Evolutionary conservation across 2,113 vertebrate species (phyloP).

Genomic region (Manacus vitellinus): DNA sequence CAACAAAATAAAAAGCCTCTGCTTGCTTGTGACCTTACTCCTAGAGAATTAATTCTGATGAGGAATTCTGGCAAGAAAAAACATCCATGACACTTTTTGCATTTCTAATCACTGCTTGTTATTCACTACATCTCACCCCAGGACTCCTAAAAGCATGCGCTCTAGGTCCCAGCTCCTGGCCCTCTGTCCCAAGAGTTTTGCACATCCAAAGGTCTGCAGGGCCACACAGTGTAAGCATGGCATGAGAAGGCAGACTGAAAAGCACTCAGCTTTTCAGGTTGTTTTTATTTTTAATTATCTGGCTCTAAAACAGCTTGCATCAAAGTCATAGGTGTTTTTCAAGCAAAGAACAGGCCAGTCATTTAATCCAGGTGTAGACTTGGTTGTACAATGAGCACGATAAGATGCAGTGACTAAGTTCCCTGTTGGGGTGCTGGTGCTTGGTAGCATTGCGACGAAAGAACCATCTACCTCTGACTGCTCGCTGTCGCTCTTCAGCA

Average conservation of each 20-base stretch:
- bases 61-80: neutral
- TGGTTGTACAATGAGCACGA: neutral
- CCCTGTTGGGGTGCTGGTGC: neutral
- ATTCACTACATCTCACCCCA: neutral
- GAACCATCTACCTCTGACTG: constrained; percentile 82
- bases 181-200: too few relatives aligned
- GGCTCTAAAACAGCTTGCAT: neutral
- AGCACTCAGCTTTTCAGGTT: neutral
- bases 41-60: neutral
- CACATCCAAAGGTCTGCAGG: neutral
- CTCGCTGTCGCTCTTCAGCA: constrained; percentile 84
- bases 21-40: neutral
- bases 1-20: neutral
- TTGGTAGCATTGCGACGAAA: neutral
- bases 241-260: neutral
- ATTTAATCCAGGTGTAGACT: neutral
- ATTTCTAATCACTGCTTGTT: accelerated
- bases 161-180: neutral
- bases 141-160: neutral
- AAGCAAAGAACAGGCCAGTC: neutral
- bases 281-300: neutral
- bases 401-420: neutral
- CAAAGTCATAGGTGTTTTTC: neutral
- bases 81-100: neutral
- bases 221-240: neutral